Evolutionary conservation across 2,888 invertebrate species (phyloP).

Genomic region (Drosophila stalkeri): DNA sequence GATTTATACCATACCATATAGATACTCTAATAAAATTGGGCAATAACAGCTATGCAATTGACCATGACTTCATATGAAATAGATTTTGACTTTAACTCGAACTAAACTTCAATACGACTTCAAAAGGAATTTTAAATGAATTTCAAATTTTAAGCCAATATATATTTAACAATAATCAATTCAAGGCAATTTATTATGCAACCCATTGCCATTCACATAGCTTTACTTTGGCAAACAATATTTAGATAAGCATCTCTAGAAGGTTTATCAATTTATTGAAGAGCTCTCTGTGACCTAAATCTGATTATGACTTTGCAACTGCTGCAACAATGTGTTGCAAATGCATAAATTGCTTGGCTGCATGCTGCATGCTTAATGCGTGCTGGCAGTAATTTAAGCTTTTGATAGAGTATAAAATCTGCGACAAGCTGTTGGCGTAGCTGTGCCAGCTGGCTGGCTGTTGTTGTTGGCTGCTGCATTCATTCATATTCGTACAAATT

Average conservation of each 20-base stretch:
- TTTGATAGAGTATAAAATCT: constrained; percentile 45
- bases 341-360: constrained; percentile 22
- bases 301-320: constrained; percentile 7
- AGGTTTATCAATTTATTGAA: constrained; percentile 2
- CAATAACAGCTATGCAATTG: not conserved
- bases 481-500: constrained; percentile 82
- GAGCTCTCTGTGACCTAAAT: constrained; percentile 19
- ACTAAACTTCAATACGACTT: no score
- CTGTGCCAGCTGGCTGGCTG: constrained; percentile 3
- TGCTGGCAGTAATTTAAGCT: constrained; percentile 21
- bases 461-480: constrained; percentile 55
- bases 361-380: constrained; percentile 30
- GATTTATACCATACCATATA: constrained; percentile 63
- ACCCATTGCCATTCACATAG: constrained; percentile 6
- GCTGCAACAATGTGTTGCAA: constrained; percentile 23
- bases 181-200: not conserved
- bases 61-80: not conserved
- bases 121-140: not conserved
- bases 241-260: constrained; percentile 9
- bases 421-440: constrained; percentile 17
- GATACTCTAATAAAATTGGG: constrained; percentile 14
- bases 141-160: not conserved
- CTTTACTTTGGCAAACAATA: constrained; percentile 1
- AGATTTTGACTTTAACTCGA: no score
- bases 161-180: not conserved